Conservation (phyloP, 1,140 invertebrate genomes). For the Pseudomyrmex pallidus region DNA sequence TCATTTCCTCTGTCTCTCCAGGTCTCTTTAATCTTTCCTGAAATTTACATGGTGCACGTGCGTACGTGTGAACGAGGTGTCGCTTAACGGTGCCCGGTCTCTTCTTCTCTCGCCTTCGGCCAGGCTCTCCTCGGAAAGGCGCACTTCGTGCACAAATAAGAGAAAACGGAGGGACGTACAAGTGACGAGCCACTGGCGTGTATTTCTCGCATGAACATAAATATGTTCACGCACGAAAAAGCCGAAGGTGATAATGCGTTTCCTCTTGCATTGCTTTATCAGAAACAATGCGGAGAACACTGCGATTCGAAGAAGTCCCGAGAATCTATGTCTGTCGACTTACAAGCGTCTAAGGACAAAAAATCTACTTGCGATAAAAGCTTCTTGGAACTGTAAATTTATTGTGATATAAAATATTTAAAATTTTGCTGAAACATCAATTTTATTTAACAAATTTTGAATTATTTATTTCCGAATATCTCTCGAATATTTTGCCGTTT, state of each 20-base stretch:
- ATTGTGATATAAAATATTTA: background rate
- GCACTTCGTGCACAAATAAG: constrained; percentile 54
- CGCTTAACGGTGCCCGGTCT: constrained; percentile 67
- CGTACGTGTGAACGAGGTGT: constrained; percentile 66
- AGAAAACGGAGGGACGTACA: constrained; percentile 48
- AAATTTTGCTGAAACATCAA: background rate
- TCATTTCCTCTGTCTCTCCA: constrained; percentile 14
- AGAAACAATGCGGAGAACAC: background rate
- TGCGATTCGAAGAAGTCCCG: background rate
- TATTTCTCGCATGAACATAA: constrained; percentile 55
- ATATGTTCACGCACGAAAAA: constrained; percentile 39
- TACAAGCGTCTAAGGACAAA: background rate
- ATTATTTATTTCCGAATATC: too few relatives aligned
- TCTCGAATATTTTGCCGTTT: too few relatives aligned
- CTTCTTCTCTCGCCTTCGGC: constrained; percentile 20
- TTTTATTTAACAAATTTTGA: too few relatives aligned
- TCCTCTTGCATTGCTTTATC: constrained; percentile 30
- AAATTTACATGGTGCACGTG: constrained; percentile 69
- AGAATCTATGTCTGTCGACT: background rate
- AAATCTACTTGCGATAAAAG: background rate
- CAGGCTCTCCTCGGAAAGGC: constrained; percentile 17
- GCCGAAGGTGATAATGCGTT: constrained; percentile 65
- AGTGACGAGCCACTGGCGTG: constrained; percentile 48
- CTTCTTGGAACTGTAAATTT: background rate
- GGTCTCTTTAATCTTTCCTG: constrained; percentile 54